These are phyloP conservation scores for Papilio xuthus DNA, from an alignment of 1,140 invertebrate species.

Conservation along the genomic window DNA sequence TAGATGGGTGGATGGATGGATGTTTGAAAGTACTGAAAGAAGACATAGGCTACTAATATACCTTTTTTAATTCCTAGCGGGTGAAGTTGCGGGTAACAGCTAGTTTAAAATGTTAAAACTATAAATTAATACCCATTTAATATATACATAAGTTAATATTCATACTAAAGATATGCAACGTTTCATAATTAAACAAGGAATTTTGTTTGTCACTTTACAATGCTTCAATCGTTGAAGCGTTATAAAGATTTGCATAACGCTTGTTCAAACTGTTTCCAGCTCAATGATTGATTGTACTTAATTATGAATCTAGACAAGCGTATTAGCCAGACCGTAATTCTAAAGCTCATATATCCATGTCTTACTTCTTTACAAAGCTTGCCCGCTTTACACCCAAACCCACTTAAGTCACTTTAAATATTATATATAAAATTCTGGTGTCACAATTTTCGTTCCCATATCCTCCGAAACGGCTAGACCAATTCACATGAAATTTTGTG, in stretches of 20 bases:
- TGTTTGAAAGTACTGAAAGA: too few relatives aligned
- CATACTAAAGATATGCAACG: conserved; percentile 9
- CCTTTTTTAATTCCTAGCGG: too few relatives aligned
- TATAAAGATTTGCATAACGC: conserved; percentile 35
- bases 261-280: background rate
- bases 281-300: background rate
- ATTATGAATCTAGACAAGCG: conserved; percentile 5
- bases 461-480: too few relatives aligned
- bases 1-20: too few relatives aligned
- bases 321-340: background rate
- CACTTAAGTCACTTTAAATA: background rate
- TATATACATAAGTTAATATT: too few relatives aligned
- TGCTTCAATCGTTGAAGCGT: background rate
- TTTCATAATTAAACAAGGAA: background rate
- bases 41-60: too few relatives aligned
- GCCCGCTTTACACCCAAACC: background rate
- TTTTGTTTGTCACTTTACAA: background rate
- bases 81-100: too few relatives aligned
- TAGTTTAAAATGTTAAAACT: too few relatives aligned
- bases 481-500: too few relatives aligned
- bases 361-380: background rate
- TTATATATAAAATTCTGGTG: too few relatives aligned
- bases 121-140: too few relatives aligned
- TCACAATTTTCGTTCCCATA: too few relatives aligned
- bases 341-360: background rate